These are phyloP conservation scores for Dinoponera quadriceps DNA, from an alignment of 1,140 invertebrate species.

Conservation along the genomic window DNA sequence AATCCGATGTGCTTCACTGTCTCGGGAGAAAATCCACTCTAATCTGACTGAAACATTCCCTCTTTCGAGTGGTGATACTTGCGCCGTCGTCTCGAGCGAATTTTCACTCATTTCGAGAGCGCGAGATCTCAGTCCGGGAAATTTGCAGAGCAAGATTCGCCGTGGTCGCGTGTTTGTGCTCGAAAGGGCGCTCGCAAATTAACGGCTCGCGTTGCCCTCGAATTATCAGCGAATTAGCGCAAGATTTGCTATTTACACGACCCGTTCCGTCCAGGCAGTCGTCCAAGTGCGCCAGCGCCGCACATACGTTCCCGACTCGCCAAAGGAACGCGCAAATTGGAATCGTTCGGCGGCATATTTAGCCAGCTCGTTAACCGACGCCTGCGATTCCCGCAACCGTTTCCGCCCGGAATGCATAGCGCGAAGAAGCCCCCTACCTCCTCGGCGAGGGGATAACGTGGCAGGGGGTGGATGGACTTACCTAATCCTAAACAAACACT, in stretches of 20 bases:
- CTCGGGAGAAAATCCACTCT: too few species aligned
- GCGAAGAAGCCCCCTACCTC: slow-evolving; percentile 7
- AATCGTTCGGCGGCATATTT: slow-evolving; percentile 38
- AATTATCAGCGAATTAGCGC: neutral
- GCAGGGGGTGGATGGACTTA: slow-evolving; percentile 50
- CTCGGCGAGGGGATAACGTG: neutral
- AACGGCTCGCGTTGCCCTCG: neutral
- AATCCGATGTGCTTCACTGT: too few species aligned
- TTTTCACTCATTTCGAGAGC: neutral
- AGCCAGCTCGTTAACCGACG: slow-evolving; percentile 58
- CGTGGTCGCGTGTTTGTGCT: neutral
- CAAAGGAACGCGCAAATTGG: slow-evolving; percentile 4
- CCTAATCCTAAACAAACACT: slow-evolving; percentile 79
- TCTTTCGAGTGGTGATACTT: too few species aligned
- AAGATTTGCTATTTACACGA: slow-evolving; percentile 24
- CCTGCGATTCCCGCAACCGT: slow-evolving; percentile 54
- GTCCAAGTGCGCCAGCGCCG: neutral
- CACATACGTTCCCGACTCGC: neutral
- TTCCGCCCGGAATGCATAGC: neutral
- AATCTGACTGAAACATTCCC: too few species aligned
- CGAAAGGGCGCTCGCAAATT: neutral
- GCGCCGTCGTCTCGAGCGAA: too few species aligned
- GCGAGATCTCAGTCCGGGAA: too few species aligned
- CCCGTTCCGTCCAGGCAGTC: neutral
- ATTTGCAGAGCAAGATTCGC: too few species aligned